phyloP scores from a whole-genome alignment of 2,888 invertebrate genomes.

The Pecten maximus region DNA sequence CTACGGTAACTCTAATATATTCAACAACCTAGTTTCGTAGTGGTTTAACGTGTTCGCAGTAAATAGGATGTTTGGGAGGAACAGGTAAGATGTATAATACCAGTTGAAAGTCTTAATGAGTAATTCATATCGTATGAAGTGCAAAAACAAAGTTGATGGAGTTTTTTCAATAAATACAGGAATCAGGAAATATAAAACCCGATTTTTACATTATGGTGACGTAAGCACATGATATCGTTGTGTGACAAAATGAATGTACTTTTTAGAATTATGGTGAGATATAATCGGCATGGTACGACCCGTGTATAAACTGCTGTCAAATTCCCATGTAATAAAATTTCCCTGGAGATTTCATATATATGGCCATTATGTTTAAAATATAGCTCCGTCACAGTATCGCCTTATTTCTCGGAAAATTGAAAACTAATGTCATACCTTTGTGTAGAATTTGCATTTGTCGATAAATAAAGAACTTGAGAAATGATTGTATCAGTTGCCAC shows the following conservation, averaged over 20 bases:
- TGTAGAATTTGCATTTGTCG: not conserved
- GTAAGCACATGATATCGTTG: not conserved
- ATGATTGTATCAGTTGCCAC: not conserved
- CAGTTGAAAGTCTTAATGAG: not conserved
- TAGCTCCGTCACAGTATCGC: not conserved
- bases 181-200: not conserved
- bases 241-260: not conserved
- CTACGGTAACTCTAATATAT: no score
- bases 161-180: not conserved
- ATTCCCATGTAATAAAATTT: conserved; percentile 17
- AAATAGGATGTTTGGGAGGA: no score
- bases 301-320: not conserved
- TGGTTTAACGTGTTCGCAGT: no score
- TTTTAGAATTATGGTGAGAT: not conserved
- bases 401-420: not conserved
- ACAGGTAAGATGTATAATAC: no score
- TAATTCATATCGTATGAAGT: not conserved
- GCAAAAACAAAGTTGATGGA: not conserved
- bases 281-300: not conserved
- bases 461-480: not conserved
- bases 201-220: not conserved
- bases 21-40: no score
- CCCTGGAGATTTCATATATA: not conserved
- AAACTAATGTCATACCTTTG: not conserved
- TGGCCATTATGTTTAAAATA: not conserved